Evolutionary conservation across 2,113 vertebrate species (phyloP), one percentile per base, ranked within the genome.

Genomic region (Ursus arctos): DNA sequence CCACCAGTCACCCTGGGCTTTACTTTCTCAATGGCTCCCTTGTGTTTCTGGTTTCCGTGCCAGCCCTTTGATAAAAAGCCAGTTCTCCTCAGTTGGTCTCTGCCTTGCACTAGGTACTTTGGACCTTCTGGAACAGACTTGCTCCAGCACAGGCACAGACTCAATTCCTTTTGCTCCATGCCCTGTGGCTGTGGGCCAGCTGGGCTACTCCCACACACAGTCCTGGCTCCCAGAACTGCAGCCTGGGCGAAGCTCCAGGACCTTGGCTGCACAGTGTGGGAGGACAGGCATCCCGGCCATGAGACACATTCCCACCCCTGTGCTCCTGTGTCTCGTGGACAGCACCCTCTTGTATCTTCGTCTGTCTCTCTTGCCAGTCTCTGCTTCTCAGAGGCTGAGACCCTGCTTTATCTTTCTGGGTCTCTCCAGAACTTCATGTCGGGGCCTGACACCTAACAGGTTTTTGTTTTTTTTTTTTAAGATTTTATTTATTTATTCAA

Each of bases 361-460:
- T 83, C 51, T 49, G 47, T 86, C 76, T 97, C 40, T 67, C 55
- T 15, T 84, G n/a, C 43, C 65, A 71, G 18, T 81, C 95, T 92
- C 55, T 47, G 26, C 69, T 90, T 80, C 90, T 96, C 89, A 84
- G 94, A 85, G 49, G 36, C 77, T 55, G 36, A 72, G 89, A 86
- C 22, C n/a, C 40, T 65, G 6, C 88, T 95, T 69, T 81, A 24
- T 93, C 65, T 88, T 59, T 36, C 92, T 79, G 47, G 21, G 22
- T 57, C 76, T 79, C 92, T 91, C 53, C 33, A 83, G 59, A 91
- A 86, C 51, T 96, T 95, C 76, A 36, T 19, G 14, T 67, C 8
- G 31, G 55, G 74, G 63, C 63, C 63, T 72, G 77, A 91, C 40
- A 90, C 69, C 53, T 36, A 36, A 36, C 36, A 36, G 36, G 36